Evolutionary conservation across 2,113 vertebrate genomes (phyloP).

Genomic region (Amia ocellicauda): DNA sequence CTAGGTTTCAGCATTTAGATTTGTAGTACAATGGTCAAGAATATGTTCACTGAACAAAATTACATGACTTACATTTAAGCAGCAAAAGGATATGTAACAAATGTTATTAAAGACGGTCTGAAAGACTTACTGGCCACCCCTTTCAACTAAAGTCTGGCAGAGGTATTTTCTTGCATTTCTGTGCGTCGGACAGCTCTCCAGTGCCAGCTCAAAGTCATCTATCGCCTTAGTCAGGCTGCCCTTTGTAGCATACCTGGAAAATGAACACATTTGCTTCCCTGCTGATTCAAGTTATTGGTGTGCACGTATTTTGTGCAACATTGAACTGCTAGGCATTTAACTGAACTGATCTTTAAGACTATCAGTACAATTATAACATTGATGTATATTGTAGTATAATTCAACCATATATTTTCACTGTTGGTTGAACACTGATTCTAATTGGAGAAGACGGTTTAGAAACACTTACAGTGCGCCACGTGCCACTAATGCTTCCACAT

Average conservation of each 20-base stretch:
- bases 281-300: too few species aligned
- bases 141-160: slow-evolving; percentile 93
- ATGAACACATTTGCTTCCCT: not conserved
- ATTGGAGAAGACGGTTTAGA: not conserved
- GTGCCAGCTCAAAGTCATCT: slow-evolving; percentile 87
- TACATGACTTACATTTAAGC: not conserved
- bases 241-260: slow-evolving; percentile 87
- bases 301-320: too few species aligned
- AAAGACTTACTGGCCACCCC: slow-evolving; percentile 87
- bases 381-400: too few species aligned
- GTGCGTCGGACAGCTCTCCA: slow-evolving; percentile 87
- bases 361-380: too few species aligned
- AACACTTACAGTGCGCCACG: slow-evolving; percentile 88
- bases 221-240: slow-evolving; percentile 93
- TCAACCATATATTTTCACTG: not conserved
- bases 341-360: too few species aligned
- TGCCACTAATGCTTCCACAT: slow-evolving; percentile 94
- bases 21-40: too few species aligned
- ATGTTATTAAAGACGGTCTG: not conserved
- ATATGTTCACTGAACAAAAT: too few species aligned
- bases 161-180: slow-evolving; percentile 96
- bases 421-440: not conserved
- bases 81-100: not conserved
- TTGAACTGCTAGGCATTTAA: too few species aligned
- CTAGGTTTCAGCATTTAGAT: too few species aligned